Base-by-base conservation (phyloP, 2,113 vertebrate species). In the Callorhinus ursinus region DNA sequence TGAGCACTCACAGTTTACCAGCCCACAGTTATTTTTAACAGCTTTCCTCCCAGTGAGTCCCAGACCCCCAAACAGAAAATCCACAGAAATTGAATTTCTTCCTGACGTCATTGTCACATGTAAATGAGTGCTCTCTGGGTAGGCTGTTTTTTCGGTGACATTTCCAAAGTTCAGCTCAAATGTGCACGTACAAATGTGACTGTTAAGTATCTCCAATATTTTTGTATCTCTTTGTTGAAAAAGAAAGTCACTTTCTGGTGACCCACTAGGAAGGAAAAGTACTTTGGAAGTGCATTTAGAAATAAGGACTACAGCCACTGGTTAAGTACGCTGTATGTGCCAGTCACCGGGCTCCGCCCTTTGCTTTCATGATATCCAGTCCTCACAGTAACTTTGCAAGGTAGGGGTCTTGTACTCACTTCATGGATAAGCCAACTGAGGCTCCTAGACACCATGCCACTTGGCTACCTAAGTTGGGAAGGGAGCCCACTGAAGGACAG, bases 1-100 rank as follows among this genome's bases (percentile, higher is more conserved):
- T 59, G 65, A 74, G 59, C 53, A n/a, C 39, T 80, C 72, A 55
- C 36, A 76, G 42, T 94, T 94, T 94, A 93, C n/a, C 65, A 59
- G 36, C 67, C 46, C 46, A 49, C 15, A 46, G 77, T 93, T 95
- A 95, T 83, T 97, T 95, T 93, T 93, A 95, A 74, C 59, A 83
- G 61, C 61, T 97, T 93, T 86, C 55, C 80, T 87, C 33, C 67
- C 55, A 79, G 24, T 69, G 19, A 81, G 14, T 61, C 88, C 49
- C 53, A 91, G 39, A 71, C 55, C 33, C 18, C 93, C 59, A 90
- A 24, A 26, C 1, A 89, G 69, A 79, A 95, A 95, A 92, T 39
- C 13, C n/a, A 72, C 36, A 84, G 65, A 88, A 93, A 90, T 22
- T 14, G 12, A 31, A 87, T 86, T 85, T 87, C 26, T 90, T 39